Evolutionary conservation across 2,113 vertebrate genomes (phyloP).

Genomic region (Cercocebus atys): DNA sequence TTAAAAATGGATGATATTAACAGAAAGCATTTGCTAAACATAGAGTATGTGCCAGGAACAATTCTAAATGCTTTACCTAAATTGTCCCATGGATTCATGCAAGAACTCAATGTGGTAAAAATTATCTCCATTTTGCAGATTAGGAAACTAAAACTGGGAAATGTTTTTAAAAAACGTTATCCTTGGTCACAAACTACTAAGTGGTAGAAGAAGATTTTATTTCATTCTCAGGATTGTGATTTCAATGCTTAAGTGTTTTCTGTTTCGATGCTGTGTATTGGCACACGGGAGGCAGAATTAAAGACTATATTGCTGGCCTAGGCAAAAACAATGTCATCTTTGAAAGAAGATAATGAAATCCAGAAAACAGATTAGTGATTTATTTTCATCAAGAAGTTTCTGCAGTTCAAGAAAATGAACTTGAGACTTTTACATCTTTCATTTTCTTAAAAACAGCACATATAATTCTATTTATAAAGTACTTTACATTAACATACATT

Average conservation of each 20-base stretch:
- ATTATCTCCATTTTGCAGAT: not conserved
- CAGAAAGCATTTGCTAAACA: not conserved
- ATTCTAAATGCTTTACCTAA: not conserved
- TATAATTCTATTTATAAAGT: constrained; percentile 38
- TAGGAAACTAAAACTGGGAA: not conserved
- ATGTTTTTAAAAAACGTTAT: not conserved
- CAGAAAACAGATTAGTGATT: not conserved
- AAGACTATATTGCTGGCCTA: not conserved
- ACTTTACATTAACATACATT: not conserved
- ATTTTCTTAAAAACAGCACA: not conserved
- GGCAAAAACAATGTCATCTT: not conserved
- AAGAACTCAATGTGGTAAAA: not conserved
- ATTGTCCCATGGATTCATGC: not conserved
- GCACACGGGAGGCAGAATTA: not conserved
- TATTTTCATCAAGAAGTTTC: constrained; percentile 35
- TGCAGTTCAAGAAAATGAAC: not conserved
- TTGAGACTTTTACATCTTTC: not conserved
- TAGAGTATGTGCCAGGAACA: not conserved
- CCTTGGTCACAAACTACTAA: not conserved
- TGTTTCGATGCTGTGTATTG: not conserved
- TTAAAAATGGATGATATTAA: not conserved
- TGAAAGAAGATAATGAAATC: not conserved
- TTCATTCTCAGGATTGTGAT: not conserved
- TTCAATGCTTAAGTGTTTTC: not conserved
- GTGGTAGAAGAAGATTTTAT: not conserved